phyloP scores from a whole-genome alignment of 1,140 invertebrate genomes.

The Bombus haemorrhoidalis region DNA sequence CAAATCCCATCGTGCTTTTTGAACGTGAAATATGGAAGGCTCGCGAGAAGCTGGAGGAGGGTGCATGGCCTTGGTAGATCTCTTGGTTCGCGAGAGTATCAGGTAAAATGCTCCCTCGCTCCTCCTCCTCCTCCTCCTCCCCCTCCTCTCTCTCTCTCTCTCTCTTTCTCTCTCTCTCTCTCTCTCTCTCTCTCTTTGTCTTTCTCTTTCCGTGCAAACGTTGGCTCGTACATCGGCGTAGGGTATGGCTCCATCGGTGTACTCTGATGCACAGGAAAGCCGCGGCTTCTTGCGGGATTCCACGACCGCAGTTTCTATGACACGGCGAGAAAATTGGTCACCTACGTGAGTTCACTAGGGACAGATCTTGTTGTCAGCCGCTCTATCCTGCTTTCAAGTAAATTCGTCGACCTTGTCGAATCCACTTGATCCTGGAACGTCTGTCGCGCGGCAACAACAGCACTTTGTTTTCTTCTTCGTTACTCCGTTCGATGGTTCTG shows the following conservation, averaged over 20 bases:
- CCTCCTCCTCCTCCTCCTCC: neutral
- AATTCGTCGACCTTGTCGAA: constrained; percentile 1
- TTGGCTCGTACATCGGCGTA: neutral
- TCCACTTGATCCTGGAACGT: neutral
- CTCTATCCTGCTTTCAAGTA: neutral
- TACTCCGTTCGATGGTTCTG: too few species aligned
- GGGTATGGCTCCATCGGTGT: neutral
- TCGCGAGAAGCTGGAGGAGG: constrained; percentile 10
- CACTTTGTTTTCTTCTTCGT: neutral
- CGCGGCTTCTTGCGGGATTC: constrained; percentile 13
- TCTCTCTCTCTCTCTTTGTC: neutral
- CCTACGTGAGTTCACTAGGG: constrained; percentile 2
- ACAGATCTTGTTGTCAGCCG: neutral
- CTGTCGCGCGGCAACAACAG: neutral
- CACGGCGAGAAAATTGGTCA: constrained; percentile 31
- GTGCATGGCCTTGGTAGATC: constrained; percentile 47
- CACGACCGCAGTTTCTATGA: neutral
- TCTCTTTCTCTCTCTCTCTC: neutral
- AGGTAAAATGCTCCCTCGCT: constrained; percentile 48
- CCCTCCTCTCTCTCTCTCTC: too few species aligned
- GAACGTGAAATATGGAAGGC: constrained; percentile 69
- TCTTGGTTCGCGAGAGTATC: constrained; percentile 30
- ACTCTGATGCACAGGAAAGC: constrained; percentile 9
- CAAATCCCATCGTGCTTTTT: constrained; percentile 76
- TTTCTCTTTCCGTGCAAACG: neutral